Conservation (phyloP, 2,888 invertebrate genomes). For the Bellardia pandia region DNA sequence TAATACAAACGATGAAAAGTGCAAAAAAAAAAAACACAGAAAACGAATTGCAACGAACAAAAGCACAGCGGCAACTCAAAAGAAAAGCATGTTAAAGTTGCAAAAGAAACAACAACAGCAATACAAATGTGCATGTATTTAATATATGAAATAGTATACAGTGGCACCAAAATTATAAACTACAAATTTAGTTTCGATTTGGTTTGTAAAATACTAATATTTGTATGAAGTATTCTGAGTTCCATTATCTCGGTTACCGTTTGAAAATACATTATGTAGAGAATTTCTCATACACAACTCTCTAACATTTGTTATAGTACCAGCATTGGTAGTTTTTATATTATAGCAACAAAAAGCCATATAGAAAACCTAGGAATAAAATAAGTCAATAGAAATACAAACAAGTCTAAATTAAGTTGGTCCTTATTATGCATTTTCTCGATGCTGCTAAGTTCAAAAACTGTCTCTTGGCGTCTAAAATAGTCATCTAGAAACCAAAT, state of each 20-base stretch:
- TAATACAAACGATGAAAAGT: conserved; percentile 24
- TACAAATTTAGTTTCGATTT: too few species aligned
- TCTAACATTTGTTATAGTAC: conserved; percentile 30
- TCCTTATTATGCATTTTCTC: too few species aligned
- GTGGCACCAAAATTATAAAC: background rate
- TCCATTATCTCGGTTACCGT: background rate
- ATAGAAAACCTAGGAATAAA: conserved; percentile 30
- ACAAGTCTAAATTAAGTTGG: too few species aligned
- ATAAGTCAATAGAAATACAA: conserved; percentile 24
- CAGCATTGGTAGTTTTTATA: background rate
- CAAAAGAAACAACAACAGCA: conserved; percentile 28
- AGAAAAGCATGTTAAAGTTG: conserved; percentile 23
- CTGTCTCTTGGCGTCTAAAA: too few species aligned
- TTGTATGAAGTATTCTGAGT: too few species aligned
- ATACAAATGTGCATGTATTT: conserved; percentile 30
- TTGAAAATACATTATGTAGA: background rate
- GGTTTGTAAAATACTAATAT: too few species aligned
- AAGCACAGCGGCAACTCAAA: conserved; percentile 34
- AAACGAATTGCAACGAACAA: background rate
- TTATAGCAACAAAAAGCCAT: background rate
- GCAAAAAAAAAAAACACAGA: conserved; percentile 2
- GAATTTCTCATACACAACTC: conserved; percentile 18
- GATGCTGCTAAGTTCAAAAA: too few species aligned
- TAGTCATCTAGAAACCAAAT: too few species aligned
- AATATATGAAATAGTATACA: background rate